These are phyloP conservation scores for Pangasius mekongensis DNA, from an alignment of 2,797 vertebrate species.

Conservation along the genomic window DNA sequence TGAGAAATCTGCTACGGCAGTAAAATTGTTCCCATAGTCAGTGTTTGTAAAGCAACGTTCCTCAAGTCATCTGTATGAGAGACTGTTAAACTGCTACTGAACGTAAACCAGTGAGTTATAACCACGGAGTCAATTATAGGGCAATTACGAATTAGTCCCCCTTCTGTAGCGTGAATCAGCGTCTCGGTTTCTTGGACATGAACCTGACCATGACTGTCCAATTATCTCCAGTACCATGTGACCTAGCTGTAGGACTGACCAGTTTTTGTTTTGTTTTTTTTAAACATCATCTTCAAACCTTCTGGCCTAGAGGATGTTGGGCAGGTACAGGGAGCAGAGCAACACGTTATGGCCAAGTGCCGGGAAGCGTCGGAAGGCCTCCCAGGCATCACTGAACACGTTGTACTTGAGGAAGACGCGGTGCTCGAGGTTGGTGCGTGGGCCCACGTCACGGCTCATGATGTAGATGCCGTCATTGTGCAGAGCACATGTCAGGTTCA, in stretches of 20 bases:
- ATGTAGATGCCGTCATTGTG: slow-evolving; percentile 97
- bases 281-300: not conserved
- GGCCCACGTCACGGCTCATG: slow-evolving; percentile 89
- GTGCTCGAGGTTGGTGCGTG: slow-evolving; percentile 86
- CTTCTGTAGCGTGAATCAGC: not conserved
- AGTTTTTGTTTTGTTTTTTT: too few species aligned
- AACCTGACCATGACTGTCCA: not conserved
- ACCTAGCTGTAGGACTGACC: not conserved
- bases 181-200: not conserved
- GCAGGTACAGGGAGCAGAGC: slow-evolving; percentile 91
- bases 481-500: slow-evolving; percentile 91
- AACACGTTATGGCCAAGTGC: slow-evolving; percentile 91
- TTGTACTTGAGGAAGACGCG: slow-evolving; percentile 93
- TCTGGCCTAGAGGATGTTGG: slow-evolving; percentile 69
- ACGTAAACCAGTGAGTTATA: slow-evolving; percentile 11
- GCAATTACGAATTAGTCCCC: not conserved
- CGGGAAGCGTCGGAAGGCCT: slow-evolving; percentile 87
- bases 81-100: slow-evolving; percentile 5
- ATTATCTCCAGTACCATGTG: not conserved
- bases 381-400: slow-evolving; percentile 89
- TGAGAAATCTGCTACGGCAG: not conserved
- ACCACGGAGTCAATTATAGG: not conserved
- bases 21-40: not conserved
- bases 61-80: not conserved
- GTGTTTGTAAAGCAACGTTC: not conserved